A percentile compares a stretch with the other conserved stretches of the same genome.
phyloP scores from a whole-genome alignment of 2,888 invertebrate genomes.

The Colletes collaris region DNA sequence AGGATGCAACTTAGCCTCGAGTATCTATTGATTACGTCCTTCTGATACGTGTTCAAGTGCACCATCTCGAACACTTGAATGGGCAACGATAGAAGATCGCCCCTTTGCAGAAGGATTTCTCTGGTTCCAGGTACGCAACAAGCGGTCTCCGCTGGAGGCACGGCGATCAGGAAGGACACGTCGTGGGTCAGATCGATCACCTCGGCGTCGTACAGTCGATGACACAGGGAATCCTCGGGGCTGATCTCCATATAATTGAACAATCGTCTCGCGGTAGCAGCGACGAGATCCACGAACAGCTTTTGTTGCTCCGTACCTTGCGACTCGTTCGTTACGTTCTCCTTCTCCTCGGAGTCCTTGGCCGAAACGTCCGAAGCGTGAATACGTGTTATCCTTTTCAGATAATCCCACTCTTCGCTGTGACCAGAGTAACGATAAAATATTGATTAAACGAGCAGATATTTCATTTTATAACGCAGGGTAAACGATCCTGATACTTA shows the following conservation, averaged over 20 bases:
- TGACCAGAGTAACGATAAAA: slow-evolving; percentile 71
- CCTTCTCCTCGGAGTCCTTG: slow-evolving; percentile 76
- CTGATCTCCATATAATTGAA: slow-evolving; percentile 92
- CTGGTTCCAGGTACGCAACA: slow-evolving; percentile 95
- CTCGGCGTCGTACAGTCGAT: slow-evolving; percentile 96
- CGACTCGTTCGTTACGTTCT: slow-evolving; percentile 76
- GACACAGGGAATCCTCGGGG: slow-evolving; percentile 87
- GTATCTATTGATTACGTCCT: slow-evolving; percentile 94
- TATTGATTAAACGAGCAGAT: neutral
- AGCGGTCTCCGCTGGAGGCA: slow-evolving; percentile 96
- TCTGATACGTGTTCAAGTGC: slow-evolving; percentile 96
- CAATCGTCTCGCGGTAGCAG: slow-evolving; percentile 89
- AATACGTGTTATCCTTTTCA: slow-evolving; percentile 85
- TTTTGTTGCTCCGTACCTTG: slow-evolving; percentile 89
- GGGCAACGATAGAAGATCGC: slow-evolving; percentile 94
- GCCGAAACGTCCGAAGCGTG: slow-evolving; percentile 83
- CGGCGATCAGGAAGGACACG: slow-evolving; percentile 95
- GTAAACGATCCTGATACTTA: slow-evolving; percentile 83
- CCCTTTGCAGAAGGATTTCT: slow-evolving; percentile 92
- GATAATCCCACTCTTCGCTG: slow-evolving; percentile 98
- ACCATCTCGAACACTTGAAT: slow-evolving; percentile 98
- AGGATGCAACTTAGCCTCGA: slow-evolving; percentile 96
- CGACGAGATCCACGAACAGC: slow-evolving; percentile 91
- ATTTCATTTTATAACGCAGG: too few relatives aligned
- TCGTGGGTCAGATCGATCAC: slow-evolving; percentile 96